Percentiles rank a stretch among this genome's conserved stretches.
Conservation (phyloP, 2,113 vertebrate species). For the Hylia prasina region DNA sequence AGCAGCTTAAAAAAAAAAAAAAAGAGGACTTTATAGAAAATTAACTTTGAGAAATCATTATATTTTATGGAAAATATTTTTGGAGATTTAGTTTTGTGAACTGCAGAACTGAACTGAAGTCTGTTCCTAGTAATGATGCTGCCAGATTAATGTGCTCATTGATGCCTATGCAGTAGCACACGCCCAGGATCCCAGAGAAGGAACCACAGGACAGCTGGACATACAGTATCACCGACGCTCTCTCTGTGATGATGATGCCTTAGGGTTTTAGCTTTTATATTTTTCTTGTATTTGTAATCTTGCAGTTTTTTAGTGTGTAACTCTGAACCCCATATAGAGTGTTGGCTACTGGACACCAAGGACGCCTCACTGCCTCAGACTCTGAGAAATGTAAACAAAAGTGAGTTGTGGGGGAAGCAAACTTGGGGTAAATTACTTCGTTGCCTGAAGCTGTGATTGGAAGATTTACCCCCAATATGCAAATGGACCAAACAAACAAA, state of each 20-base stretch:
- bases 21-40: background rate
- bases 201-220: background rate
- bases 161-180: background rate
- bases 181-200: background rate
- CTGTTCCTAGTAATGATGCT: background rate
- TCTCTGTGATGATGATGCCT: background rate
- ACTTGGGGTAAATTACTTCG: background rate
- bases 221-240: accelerated
- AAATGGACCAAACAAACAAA: background rate
- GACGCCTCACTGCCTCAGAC: background rate
- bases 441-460: background rate
- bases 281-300: background rate
- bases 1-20: background rate
- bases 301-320: background rate
- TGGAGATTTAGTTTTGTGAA: background rate
- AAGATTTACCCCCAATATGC: background rate
- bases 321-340: background rate
- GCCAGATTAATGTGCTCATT: background rate
- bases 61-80: background rate
- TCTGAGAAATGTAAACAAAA: background rate
- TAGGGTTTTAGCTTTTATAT: background rate
- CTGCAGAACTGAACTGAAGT: background rate
- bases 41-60: background rate
- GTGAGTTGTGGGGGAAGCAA: background rate
- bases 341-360: no score